Conservation (phyloP, 2,797 vertebrate genomes). For the Eulemur rubriventer region DNA sequence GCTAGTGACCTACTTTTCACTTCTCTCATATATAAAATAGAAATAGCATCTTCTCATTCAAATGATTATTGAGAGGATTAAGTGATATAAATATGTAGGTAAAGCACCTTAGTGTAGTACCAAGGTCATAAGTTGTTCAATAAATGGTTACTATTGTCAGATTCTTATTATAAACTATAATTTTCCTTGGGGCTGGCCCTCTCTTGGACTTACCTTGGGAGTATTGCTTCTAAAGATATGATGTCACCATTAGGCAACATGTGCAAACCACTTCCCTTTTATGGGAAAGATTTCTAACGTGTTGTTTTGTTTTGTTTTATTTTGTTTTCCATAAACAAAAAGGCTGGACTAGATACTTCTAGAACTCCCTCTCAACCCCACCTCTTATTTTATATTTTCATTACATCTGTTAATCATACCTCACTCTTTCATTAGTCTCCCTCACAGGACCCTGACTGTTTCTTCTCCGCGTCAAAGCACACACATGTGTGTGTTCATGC, state of each 20-base stretch:
- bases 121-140: neutral
- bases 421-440: neutral
- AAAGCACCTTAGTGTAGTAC: neutral
- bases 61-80: neutral
- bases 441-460: neutral
- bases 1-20: neutral
- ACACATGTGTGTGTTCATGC: too few relatives aligned
- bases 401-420: neutral
- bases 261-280: neutral
- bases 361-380: neutral
- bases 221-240: constrained; percentile 4
- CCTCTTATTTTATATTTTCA: neutral
- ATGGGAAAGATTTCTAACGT: neutral
- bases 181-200: neutral
- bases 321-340: neutral
- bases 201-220: neutral
- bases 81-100: neutral
- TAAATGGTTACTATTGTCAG: neutral
- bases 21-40: neutral
- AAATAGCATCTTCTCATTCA: neutral
- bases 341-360: neutral
- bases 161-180: neutral
- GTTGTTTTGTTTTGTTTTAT: neutral
- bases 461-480: neutral
- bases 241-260: neutral